Base-by-base conservation (phyloP, 2,113 vertebrate genomes). In the Zosterops lateralis region DNA sequence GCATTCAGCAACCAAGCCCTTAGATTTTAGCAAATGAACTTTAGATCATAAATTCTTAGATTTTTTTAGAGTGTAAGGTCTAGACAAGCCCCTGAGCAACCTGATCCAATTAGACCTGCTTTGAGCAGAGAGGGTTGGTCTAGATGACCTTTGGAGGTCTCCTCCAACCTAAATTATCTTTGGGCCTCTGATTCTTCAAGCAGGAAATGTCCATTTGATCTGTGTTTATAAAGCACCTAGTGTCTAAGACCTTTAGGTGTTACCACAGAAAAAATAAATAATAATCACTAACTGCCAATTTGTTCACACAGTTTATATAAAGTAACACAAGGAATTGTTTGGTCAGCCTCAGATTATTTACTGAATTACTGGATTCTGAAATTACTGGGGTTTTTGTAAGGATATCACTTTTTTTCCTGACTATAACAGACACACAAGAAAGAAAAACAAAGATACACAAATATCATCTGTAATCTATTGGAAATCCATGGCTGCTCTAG, bases 1-100 rank as follows among this genome's bases (percentile, higher is more conserved):
- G 28, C 36, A 75, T 82, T 75, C 28, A 79, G 85, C 45, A 90
- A 84, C 34, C 31, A 91, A 91, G 71, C 29, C 45, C 62, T 87
- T 74, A 82, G 53, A 84, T 89, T 94, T 95, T 89, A 87, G 80
- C 26, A 92, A 92, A 90, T 78, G 31, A 96, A 92, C 73, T 90
- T 88, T 5, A 89, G 65, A 93, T 84, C 17, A 60, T 29, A 79
- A 89, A 92, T 87, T 78, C 74, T 89, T 68, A 81, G 44, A 78
- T 51, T 65, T 48, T 48, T 83, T 90, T 36, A 38, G 17, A 95
- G 17, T 54, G 12, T 17, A 86, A 84, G 40, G 70, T 82, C 53
- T 82, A 72, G 62, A 87, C 28, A 84, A 93, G 40, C 14, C 50
- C 71, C 42, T 61, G 42, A 76, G 42, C 40, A 92, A 85, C 19